Base-by-base conservation (phyloP, 2,797 vertebrate genomes). In the Echiichthys vipera region DNA sequence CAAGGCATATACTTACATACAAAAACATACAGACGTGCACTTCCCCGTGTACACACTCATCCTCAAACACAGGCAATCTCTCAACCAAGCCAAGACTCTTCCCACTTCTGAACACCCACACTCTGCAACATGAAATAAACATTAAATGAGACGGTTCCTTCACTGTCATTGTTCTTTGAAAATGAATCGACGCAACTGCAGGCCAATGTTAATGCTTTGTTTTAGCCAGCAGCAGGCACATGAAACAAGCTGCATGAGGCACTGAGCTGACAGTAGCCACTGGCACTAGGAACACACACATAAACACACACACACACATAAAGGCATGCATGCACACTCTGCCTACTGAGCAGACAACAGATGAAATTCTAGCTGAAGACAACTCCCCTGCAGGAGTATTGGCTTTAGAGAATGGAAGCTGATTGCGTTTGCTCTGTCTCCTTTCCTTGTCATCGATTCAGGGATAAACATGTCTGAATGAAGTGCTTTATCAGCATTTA, bases 171-270 rank as follows among this genome's bases (percentile, higher is more conserved):
- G 92, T 93, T 90, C 85, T 89, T 90, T 91, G 84, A 85, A 91
- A 92, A 93, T 87, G 87, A 92, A 92, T 89, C 78, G 88, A 89
- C 83, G 84, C 84, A 86, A 91, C 89, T 91, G 84, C 89, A 84
- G 89, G 81, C 91, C 89, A 88, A 87, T 90, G 91, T 89, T 91
- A 92, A 89, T 89, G 93, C 84, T 93, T 91, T 87, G 89, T 90
- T 91, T 90, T 90, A 86, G 91, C 93, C 89, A 80, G 85, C 70
- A 84, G 92, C 92, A 62, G 85, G 79, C 80, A 85, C 88, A 91
- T 92, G 83, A 93, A 94, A 92, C 79, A 77, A 91, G 87, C 83
- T 89, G 90, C 81, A 87, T 75, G 86, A 87, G 83, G 88, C 83
- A 77, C 78, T 85, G 90, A 91, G 90, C 90, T 91, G 90, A 92